phyloP scores from a whole-genome alignment of 1,140 invertebrate species.

The Oryctes rhinoceros region DNA sequence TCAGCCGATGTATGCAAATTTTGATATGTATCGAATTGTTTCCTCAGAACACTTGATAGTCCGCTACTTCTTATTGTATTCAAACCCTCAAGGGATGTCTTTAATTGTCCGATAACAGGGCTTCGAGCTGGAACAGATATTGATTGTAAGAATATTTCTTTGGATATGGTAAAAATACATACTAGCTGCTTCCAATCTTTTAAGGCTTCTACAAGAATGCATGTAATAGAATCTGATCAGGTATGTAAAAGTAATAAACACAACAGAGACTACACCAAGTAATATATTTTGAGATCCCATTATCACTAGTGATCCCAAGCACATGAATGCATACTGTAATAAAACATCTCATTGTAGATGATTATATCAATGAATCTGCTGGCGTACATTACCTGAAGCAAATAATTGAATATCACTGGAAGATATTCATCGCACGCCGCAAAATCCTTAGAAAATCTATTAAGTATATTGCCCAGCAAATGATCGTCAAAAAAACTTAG shows the following conservation, averaged over 20 bases:
- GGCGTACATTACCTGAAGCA: constrained; percentile 23
- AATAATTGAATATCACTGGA: constrained; percentile 60
- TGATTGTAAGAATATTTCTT: background rate
- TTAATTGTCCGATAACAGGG: constrained; percentile 87
- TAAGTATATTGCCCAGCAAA: constrained; percentile 65
- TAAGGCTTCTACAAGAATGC: constrained; percentile 34
- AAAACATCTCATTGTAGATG: constrained; percentile 36
- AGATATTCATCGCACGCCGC: constrained; percentile 70
- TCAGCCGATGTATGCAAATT: constrained; percentile 72
- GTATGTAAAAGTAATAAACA: constrained; percentile 34
- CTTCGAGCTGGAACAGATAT: constrained; percentile 66
- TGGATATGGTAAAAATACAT: constrained; percentile 1
- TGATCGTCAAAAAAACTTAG: constrained; percentile 73
- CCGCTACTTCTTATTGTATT: constrained; percentile 86
- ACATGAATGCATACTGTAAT: constrained; percentile 71
- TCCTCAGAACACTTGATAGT: constrained; percentile 76
- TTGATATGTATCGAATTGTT: constrained; percentile 82
- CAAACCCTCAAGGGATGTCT: constrained; percentile 85
- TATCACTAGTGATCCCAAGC: constrained; percentile 58
- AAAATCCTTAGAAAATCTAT: constrained; percentile 71
- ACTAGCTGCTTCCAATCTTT: constrained; percentile 41
- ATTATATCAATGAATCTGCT: background rate
- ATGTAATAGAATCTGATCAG: constrained; percentile 35
- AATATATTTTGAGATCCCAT: constrained; percentile 32
- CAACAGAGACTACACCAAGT: constrained; percentile 28